phyloP scores from a whole-genome alignment of 1,140 invertebrate species.

The Episyrphus balteatus region DNA sequence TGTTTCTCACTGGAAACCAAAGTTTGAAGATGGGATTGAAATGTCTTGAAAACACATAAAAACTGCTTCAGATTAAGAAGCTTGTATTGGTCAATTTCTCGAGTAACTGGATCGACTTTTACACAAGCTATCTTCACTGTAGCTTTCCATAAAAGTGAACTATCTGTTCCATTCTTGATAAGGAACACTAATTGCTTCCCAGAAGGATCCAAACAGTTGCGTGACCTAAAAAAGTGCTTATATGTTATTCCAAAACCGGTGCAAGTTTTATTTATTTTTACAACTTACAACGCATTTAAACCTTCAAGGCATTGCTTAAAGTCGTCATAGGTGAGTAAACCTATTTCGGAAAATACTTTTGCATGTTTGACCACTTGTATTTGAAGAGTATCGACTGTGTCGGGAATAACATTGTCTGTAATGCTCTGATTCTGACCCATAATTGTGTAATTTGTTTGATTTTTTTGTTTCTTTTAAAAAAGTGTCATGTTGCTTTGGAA shows the following conservation, averaged over 20 bases:
- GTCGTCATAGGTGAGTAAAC: conserved; percentile 41
- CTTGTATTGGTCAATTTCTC: conserved; percentile 44
- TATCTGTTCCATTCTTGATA: conserved; percentile 51
- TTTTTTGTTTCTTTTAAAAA: background rate
- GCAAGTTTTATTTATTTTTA: background rate
- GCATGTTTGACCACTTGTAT: conserved; percentile 27
- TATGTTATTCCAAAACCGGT: background rate
- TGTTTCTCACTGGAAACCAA: conserved; percentile 18
- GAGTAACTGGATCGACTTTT: conserved; percentile 43
- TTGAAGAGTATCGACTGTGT: conserved; percentile 17
- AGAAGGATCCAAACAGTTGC: conserved; percentile 43
- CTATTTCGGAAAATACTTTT: conserved; percentile 34
- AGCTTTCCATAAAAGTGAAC: conserved; percentile 54
- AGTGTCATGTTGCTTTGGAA: background rate
- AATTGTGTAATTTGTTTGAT: background rate
- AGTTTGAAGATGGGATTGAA: conserved; percentile 23
- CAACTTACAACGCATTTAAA: conserved; percentile 41
- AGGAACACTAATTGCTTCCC: conserved; percentile 52
- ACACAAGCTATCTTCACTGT: conserved; percentile 54
- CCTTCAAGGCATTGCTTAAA: conserved; percentile 39
- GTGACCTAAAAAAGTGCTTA: conserved; percentile 38
- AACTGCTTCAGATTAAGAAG: conserved; percentile 51
- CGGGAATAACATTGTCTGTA: conserved; percentile 11
- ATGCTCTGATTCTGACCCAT: conserved; percentile 15
- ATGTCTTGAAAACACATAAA: conserved; percentile 42